Conservation (phyloP, 2,113 vertebrate species). For the Pluvianellus socialis region DNA sequence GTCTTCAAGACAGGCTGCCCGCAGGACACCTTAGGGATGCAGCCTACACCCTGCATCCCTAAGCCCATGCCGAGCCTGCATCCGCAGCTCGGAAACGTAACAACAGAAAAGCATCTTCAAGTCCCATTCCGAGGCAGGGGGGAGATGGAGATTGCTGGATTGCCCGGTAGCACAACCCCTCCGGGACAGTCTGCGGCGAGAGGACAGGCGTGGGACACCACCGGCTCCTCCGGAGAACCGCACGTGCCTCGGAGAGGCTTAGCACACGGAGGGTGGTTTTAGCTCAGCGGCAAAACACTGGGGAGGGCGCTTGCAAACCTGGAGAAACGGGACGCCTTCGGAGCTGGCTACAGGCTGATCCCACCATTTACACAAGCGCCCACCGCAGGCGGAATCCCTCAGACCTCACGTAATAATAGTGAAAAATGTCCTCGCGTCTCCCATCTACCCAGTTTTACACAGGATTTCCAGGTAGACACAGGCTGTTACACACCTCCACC, state of each 20-base stretch:
- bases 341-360: neutral
- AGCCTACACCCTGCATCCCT: neutral
- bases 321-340: neutral
- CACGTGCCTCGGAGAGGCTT: neutral
- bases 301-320: neutral
- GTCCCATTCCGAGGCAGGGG: neutral
- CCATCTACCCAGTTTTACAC: too few relatives aligned
- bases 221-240: neutral
- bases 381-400: neutral
- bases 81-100: too few relatives aligned
- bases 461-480: too few relatives aligned
- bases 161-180: neutral
- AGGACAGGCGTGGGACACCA: neutral
- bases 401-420: fast-evolving
- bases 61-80: too few relatives aligned
- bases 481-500: too few relatives aligned
- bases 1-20: neutral
- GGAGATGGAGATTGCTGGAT: neutral
- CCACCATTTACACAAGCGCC: neutral
- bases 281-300: neutral
- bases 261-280: neutral
- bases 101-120: neutral
- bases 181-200: neutral
- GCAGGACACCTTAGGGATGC: neutral
- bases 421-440: neutral